Conservation (phyloP, 2,113 vertebrate genomes). For the Vulpes ferrilata region DNA sequence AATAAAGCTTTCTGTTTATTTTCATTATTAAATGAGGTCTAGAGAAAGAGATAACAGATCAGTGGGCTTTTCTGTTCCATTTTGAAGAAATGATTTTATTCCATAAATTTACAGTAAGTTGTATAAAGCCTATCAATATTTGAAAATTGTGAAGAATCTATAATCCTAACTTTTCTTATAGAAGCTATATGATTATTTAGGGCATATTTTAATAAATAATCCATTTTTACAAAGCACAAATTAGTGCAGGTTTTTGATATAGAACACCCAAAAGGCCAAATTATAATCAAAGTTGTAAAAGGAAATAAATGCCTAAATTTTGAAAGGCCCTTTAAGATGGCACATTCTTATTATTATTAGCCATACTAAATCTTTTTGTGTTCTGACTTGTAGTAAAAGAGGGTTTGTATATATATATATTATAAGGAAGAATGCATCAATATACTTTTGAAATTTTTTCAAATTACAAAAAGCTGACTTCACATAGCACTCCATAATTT, state of each 20-base stretch:
- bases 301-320: constrained; percentile 68
- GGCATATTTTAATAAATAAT: constrained; percentile 88
- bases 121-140: constrained; percentile 88
- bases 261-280: constrained; percentile 73
- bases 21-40: constrained; percentile 77
- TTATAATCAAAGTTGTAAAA: constrained; percentile 76
- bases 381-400: background rate
- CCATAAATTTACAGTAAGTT: constrained; percentile 89
- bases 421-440: constrained; percentile 64
- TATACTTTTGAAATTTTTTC: constrained; percentile 69
- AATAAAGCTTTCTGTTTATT: constrained; percentile 59
- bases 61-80: constrained; percentile 81
- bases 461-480: constrained; percentile 73
- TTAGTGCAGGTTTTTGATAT: constrained; percentile 81
- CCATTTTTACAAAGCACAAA: constrained; percentile 84
- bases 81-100: constrained; percentile 88
- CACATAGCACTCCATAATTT: constrained; percentile 81
- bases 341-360: constrained; percentile 60
- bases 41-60: constrained; percentile 73
- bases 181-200: constrained; percentile 90
- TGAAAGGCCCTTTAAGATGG: constrained; percentile 68
- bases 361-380: constrained; percentile 45
- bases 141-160: constrained; percentile 89
- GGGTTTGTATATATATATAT: constrained; percentile 16
- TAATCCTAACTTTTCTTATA: constrained; percentile 91